Evolutionary conservation across 2,113 vertebrate species (phyloP).

Genomic region (Redunca redunca): DNA sequence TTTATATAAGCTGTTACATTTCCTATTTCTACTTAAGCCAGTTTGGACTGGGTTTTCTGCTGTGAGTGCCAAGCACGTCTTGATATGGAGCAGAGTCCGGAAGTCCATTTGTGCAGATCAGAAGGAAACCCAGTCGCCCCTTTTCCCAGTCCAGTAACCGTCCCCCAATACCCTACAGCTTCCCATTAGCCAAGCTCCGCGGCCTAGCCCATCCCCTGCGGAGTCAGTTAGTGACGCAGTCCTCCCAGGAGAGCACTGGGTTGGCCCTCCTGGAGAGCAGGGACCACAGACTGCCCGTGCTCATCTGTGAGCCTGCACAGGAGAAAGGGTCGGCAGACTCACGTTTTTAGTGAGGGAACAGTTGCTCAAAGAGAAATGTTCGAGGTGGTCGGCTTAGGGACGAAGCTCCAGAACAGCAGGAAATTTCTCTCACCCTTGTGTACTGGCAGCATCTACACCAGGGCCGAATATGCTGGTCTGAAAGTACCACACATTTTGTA

Average conservation of each 20-base stretch:
- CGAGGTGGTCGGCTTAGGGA: not conserved
- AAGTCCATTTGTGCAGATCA: not conserved
- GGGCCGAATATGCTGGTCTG: not conserved
- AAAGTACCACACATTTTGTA: not conserved
- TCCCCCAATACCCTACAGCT: not conserved
- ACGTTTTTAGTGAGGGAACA: not conserved
- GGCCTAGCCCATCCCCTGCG: not conserved
- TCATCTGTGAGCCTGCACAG: not conserved
- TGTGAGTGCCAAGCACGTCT: not conserved
- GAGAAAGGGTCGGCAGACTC: not conserved
- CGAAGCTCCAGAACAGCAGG: too few species aligned
- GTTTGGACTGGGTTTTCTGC: not conserved
- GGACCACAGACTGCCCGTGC: not conserved
- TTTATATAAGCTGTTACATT: not conserved
- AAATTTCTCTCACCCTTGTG: accelerated
- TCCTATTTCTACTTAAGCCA: not conserved
- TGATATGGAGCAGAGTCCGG: not conserved
- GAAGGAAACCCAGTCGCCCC: not conserved
- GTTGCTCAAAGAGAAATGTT: not conserved
- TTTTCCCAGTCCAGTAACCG: too few species aligned
- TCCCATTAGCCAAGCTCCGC: not conserved
- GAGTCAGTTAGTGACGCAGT: not conserved
- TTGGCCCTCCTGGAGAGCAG: not conserved
- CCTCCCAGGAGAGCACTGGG: not conserved
- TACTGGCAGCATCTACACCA: not conserved